phyloP scores from a whole-genome alignment of 1,140 invertebrate species.

The Lepidurus arcticus region DNA sequence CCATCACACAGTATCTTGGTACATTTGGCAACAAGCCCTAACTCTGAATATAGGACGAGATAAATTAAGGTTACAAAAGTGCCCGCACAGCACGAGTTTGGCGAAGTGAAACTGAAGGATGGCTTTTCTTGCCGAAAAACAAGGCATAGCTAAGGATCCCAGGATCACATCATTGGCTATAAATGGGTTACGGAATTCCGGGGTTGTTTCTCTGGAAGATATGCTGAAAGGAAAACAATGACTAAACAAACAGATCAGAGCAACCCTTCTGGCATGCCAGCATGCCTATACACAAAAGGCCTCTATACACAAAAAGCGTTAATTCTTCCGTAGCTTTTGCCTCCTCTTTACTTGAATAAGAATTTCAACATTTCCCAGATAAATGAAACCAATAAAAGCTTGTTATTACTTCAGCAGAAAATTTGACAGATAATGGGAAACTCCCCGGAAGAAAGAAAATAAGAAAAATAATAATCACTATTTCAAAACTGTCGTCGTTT shows the following conservation, averaged over 20 bases:
- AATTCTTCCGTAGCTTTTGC: too few species aligned
- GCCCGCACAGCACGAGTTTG: not conserved
- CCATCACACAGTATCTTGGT: not conserved
- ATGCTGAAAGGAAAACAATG: not conserved
- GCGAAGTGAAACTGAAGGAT: not conserved
- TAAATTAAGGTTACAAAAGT: not conserved
- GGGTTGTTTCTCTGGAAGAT: not conserved
- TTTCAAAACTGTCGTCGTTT: too few species aligned
- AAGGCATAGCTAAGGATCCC: not conserved
- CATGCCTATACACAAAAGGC: not conserved
- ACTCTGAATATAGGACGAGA: not conserved
- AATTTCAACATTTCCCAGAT: too few species aligned
- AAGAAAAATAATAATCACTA: too few species aligned
- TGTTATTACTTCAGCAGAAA: not conserved
- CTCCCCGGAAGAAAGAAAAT: too few species aligned
- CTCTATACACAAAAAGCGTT: not conserved
- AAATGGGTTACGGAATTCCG: not conserved
- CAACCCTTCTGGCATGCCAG: not conserved
- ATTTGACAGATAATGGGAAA: not conserved
- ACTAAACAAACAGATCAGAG: not conserved
- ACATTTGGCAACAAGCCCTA: not conserved
- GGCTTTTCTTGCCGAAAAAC: not conserved
- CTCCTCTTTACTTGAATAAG: not conserved
- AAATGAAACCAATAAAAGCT: not conserved
- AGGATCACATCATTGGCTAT: constrained; percentile 2